phyloP scores from a whole-genome alignment of 2,113 vertebrate genomes.

The Grammatotria lemairii region DNA sequence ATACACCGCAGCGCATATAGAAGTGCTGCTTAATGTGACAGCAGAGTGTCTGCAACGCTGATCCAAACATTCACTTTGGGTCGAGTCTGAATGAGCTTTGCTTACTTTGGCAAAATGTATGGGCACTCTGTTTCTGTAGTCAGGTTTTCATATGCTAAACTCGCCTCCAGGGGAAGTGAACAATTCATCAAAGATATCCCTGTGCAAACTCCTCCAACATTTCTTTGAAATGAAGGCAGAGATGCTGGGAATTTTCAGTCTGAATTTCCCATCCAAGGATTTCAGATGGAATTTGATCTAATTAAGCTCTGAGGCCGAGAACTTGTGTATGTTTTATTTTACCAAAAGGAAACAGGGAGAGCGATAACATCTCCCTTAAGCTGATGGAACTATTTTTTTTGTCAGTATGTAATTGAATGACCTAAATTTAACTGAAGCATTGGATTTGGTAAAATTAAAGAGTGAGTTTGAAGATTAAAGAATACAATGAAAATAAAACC shows the following conservation, averaged over 20 bases:
- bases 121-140: conserved; percentile 3
- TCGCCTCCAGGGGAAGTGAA: conserved; percentile 1
- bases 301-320: conserved; percentile 6
- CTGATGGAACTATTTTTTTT: background rate
- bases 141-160: conserved; percentile 61
- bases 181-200: conserved; percentile 31
- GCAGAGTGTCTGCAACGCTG: background rate
- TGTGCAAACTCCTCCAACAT: conserved; percentile 18
- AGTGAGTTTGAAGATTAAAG: conserved; percentile 14
- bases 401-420: conserved; percentile 10
- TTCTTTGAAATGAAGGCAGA: conserved; percentile 1
- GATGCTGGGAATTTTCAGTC: conserved; percentile 3
- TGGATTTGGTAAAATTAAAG: conserved; percentile 3
- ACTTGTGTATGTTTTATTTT: conserved; percentile 6
- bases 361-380: conserved; percentile 13
- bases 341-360: background rate
- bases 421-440: conserved; percentile 10
- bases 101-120: conserved; percentile 21
- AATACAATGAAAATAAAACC: background rate
- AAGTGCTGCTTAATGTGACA: background rate
- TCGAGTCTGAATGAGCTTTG: conserved; percentile 31
- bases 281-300: conserved; percentile 12
- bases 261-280: background rate
- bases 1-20: background rate
- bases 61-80: conserved; percentile 5